These are phyloP conservation scores for Vannuccia rotundouncinata DNA, from an alignment of 2,888 invertebrate genomes.

Conservation along the genomic window DNA sequence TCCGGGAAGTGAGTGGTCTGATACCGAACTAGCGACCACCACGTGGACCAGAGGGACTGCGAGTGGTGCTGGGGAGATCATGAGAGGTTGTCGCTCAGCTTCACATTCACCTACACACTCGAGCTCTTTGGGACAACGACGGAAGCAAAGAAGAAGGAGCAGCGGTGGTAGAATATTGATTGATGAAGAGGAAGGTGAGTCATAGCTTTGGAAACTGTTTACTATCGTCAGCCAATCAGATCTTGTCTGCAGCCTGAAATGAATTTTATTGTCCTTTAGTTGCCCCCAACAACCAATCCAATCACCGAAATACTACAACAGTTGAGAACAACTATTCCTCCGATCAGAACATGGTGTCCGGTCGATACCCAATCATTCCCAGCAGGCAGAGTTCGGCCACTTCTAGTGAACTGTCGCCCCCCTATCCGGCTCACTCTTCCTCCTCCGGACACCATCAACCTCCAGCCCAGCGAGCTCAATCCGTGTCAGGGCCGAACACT, in stretches of 20 bases:
- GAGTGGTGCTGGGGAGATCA: not conserved
- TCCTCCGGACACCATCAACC: not conserved
- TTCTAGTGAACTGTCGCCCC: constrained; percentile 11
- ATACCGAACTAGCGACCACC: not conserved
- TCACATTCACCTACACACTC: constrained; percentile 5
- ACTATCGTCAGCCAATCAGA: no score
- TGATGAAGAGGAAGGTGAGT: not conserved
- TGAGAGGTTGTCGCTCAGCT: not conserved
- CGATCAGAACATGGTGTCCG: not conserved
- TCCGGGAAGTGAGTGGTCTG: constrained; percentile 3
- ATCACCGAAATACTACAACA: no score
- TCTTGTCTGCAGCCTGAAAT: no score
- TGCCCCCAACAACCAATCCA: no score
- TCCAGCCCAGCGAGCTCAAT: not conserved
- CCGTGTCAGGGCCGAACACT: constrained; percentile 7
- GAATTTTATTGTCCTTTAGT: no score
- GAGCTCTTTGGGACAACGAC: not conserved
- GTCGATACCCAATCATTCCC: not conserved
- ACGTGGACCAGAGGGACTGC: not conserved
- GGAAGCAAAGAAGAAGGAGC: not conserved
- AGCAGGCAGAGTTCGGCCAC: not conserved
- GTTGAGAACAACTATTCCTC: not conserved
- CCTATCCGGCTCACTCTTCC: no score
- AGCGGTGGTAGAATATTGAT: not conserved
- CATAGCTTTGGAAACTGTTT: no score